Evolutionary conservation across 1,140 invertebrate genomes (phyloP).

Genomic region (Euglossa dilemma): DNA sequence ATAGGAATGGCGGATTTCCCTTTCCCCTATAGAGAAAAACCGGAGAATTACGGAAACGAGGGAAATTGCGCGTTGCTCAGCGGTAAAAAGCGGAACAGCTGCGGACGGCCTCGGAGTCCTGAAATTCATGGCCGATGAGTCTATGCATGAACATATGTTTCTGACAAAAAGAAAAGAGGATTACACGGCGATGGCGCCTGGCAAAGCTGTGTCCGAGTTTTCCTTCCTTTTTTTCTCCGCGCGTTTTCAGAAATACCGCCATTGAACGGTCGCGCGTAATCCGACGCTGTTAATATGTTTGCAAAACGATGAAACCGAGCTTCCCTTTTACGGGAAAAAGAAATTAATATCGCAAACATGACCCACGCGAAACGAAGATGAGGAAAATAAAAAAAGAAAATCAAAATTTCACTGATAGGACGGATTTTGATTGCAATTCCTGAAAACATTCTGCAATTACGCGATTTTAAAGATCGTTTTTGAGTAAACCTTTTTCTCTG

Average conservation of each 20-base stretch:
- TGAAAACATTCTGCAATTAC: neutral
- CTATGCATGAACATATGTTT: slow-evolving; percentile 4
- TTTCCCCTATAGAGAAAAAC: neutral
- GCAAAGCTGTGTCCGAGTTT: neutral
- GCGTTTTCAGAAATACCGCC: neutral
- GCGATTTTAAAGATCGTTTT: neutral
- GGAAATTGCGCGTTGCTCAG: slow-evolving; percentile 30
- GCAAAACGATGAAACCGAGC: neutral
- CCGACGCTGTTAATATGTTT: neutral
- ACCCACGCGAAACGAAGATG: neutral
- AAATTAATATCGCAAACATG: neutral
- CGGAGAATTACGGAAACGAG: slow-evolving; percentile 11
- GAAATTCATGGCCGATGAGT: slow-evolving; percentile 35
- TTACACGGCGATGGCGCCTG: neutral
- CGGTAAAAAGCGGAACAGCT: slow-evolving; percentile 27
- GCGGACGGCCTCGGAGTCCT: slow-evolving; percentile 6
- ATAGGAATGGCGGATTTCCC: neutral
- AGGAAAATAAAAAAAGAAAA: neutral
- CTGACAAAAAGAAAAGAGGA: slow-evolving; percentile 24
- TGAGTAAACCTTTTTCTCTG: too few species aligned
- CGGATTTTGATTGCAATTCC: neutral
- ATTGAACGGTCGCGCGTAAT: neutral
- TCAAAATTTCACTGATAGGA: neutral
- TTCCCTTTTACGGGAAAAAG: neutral
- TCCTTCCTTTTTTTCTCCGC: neutral